A percentile compares a stretch with the other conserved stretches of the same genome.
Conservation (phyloP, 2,888 invertebrate genomes). For the Patella pellucida region DNA sequence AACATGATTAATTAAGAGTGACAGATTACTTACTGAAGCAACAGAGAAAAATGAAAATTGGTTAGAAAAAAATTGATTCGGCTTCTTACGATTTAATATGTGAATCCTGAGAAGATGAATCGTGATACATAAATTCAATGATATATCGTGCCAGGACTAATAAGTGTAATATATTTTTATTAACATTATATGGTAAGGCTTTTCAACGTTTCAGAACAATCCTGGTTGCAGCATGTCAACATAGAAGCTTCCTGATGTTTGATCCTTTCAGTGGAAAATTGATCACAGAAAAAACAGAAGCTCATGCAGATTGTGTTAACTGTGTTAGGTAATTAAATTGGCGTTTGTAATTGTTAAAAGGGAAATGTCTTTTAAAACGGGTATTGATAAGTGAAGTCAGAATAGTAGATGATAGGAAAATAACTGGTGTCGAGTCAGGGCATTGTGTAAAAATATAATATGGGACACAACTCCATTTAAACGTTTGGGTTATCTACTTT, state of each 20-base stretch:
- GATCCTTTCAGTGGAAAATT: slow-evolving; percentile 86
- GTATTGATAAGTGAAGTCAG: neutral
- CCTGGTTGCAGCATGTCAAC: slow-evolving; percentile 91
- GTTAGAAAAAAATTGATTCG: too few relatives aligned
- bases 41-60: too few relatives aligned
- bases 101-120: too few relatives aligned
- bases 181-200: too few relatives aligned
- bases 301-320: slow-evolving; percentile 92
- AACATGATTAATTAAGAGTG: too few relatives aligned
- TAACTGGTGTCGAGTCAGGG: neutral
- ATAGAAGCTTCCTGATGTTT: slow-evolving; percentile 87
- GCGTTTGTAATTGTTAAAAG: neutral
- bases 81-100: too few relatives aligned
- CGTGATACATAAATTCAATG: too few relatives aligned
- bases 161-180: too few relatives aligned
- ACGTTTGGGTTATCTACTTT: too few relatives aligned
- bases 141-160: too few relatives aligned
- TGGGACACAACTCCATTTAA: neutral
- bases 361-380: neutral
- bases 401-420: neutral
- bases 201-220: slow-evolving; percentile 76
- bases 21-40: too few relatives aligned
- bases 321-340: slow-evolving; percentile 83
- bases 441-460: neutral
- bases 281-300: slow-evolving; percentile 82